Percentiles rank a stretch among this genome's conserved stretches.
phyloP scores from a whole-genome alignment of 2,888 invertebrate genomes.

The Drosophila phalerata region DNA sequence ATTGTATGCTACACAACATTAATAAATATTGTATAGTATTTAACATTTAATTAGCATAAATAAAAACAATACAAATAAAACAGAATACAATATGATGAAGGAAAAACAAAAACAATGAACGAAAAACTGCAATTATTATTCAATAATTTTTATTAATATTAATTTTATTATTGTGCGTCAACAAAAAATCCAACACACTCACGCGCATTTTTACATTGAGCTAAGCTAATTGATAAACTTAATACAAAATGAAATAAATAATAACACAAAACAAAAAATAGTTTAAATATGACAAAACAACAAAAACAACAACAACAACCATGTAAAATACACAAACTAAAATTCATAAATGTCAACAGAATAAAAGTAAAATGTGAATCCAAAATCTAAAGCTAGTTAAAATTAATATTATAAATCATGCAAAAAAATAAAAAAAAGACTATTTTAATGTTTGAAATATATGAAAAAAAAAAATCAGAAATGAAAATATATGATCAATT shows the following conservation, averaged over 20 bases:
- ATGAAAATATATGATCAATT: slow-evolving; percentile 41
- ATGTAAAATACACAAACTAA: slow-evolving; percentile 72
- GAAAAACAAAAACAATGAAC: slow-evolving; percentile 40
- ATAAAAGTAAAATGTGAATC: slow-evolving; percentile 53
- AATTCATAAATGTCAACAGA: slow-evolving; percentile 72
- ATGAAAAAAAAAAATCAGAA: slow-evolving; percentile 55
- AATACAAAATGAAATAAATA: slow-evolving; percentile 45
- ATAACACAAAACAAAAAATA: slow-evolving; percentile 32
- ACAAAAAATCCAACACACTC: slow-evolving; percentile 38
- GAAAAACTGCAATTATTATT: slow-evolving; percentile 81
- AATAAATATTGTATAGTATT: slow-evolving; percentile 77
- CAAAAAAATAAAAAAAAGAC: slow-evolving; percentile 59
- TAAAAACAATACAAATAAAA: slow-evolving; percentile 44
- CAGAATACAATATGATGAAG: slow-evolving; percentile 39
- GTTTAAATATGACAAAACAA: slow-evolving; percentile 54
- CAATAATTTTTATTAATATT: slow-evolving; percentile 79
- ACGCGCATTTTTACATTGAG: slow-evolving; percentile 76
- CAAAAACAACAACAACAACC: slow-evolving; percentile 45
- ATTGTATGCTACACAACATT: slow-evolving; percentile 72
- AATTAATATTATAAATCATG: slow-evolving; percentile 76
- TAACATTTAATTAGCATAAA: slow-evolving; percentile 79
- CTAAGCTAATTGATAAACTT: slow-evolving; percentile 79
- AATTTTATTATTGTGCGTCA: slow-evolving; percentile 75
- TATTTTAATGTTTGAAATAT: slow-evolving; percentile 83
- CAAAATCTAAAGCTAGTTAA: slow-evolving; percentile 78